Evolutionary conservation across 2,113 vertebrate species (phyloP).

Genomic region (Microcebus ravelobensis): DNA sequence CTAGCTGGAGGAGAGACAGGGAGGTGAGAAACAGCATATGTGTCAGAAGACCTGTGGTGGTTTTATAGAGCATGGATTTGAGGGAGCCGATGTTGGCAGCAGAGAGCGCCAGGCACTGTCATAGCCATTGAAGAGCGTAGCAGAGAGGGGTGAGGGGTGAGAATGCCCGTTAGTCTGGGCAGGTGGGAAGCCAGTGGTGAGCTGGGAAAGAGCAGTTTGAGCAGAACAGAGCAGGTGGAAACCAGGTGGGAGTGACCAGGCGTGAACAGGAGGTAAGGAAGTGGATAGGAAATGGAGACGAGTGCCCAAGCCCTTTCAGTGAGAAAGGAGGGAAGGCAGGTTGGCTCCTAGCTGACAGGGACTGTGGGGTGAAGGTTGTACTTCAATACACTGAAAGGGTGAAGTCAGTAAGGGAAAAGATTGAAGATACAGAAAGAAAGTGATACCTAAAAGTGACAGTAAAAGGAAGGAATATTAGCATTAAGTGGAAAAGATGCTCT

Average conservation of each 20-base stretch:
- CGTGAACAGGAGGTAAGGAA: not conserved
- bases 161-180: not conserved
- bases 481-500: not conserved
- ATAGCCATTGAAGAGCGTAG: accelerated
- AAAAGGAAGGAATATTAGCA: not conserved
- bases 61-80: not conserved
- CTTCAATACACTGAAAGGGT: not conserved
- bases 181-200: not conserved
- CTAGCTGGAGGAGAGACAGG: not conserved
- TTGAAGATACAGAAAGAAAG: not conserved
- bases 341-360: not conserved
- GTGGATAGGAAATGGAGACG: not conserved
- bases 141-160: not conserved
- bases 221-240: not conserved
- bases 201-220: not conserved
- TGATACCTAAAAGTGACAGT: not conserved
- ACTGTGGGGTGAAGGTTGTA: not conserved
- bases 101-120: not conserved
- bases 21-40: not conserved
- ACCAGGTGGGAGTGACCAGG: not conserved
- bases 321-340: not conserved
- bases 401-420: not conserved
- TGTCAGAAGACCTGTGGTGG: not conserved
- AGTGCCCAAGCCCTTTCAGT: not conserved
- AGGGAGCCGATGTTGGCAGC: not conserved